phyloP scores from a whole-genome alignment of 2,113 vertebrate species.

The Stictonetta naevosa region DNA sequence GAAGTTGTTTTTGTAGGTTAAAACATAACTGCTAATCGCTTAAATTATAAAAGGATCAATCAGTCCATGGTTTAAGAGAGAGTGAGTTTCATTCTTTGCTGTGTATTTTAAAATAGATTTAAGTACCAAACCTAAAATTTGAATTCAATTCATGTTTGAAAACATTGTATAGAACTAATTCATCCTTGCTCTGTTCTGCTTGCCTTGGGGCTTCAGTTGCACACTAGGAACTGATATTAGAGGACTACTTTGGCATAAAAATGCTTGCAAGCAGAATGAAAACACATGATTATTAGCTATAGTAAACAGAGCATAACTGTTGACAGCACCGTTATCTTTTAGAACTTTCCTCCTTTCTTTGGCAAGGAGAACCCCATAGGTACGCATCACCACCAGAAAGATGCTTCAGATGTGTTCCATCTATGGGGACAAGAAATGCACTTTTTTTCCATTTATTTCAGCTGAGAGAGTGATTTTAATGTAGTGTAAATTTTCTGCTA shows the following conservation, averaged over 20 bases:
- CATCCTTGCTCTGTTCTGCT: neutral
- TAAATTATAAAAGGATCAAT: neutral
- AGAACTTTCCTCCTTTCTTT: neutral
- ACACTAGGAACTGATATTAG: neutral
- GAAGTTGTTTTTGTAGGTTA: neutral
- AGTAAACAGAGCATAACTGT: neutral
- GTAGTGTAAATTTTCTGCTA: neutral
- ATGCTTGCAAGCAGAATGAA: neutral
- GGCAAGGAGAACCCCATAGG: neutral
- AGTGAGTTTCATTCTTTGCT: neutral
- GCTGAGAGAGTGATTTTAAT: neutral
- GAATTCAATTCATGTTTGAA: neutral
- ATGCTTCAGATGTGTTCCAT: neutral
- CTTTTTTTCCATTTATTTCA: neutral
- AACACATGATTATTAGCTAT: neutral
- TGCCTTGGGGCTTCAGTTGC: neutral
- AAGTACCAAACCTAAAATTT: neutral
- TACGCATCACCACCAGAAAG: neutral
- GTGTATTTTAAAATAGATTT: neutral
- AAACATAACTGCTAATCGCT: neutral
- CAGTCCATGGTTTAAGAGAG: neutral
- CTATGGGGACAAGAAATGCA: neutral
- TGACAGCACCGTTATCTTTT: neutral
- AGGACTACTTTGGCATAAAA: neutral
- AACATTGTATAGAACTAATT: neutral